A percentile compares a stretch with the other conserved stretches of the same genome.
phyloP scores from a whole-genome alignment of 35 echinoderm and acorn worm genomes.

The Apostichopus japonicus region DNA sequence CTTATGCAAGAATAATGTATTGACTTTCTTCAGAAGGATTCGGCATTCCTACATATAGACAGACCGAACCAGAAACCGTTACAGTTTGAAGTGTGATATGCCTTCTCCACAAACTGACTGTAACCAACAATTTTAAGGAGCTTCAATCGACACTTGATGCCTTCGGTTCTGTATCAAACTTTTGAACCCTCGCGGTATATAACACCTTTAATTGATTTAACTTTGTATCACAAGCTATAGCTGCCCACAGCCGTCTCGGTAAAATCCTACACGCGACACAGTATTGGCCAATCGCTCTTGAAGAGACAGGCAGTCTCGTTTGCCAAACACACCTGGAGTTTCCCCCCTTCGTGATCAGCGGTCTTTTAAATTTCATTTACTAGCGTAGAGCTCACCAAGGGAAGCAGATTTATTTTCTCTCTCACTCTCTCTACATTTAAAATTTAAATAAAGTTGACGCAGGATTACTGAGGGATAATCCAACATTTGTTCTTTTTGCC shows the following conservation, averaged over 20 bases:
- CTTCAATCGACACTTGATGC: not conserved
- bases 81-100: too few relatives aligned
- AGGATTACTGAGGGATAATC: not conserved
- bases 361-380: not conserved
- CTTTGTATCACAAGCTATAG: not conserved
- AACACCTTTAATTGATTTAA: constrained; percentile 51
- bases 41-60: too few relatives aligned
- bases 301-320: constrained; percentile 35
- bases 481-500: not conserved
- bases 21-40: too few relatives aligned
- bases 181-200: constrained; percentile 10
- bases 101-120: too few relatives aligned
- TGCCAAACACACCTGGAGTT: constrained; percentile 26
- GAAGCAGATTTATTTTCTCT: not conserved
- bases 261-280: not conserved
- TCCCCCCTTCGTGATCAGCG: not conserved
- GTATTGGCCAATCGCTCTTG: constrained; percentile 12
- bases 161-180: not conserved
- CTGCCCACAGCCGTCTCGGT: not conserved
- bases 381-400: not conserved
- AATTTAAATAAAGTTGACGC: not conserved
- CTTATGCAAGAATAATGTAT: too few relatives aligned
- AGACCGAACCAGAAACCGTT: too few relatives aligned
- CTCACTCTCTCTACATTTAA: not conserved
- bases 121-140: not conserved